These are phyloP conservation scores for Zaprionus obscuricornis DNA, from an alignment of 2,888 invertebrate species.

Conservation along the genomic window DNA sequence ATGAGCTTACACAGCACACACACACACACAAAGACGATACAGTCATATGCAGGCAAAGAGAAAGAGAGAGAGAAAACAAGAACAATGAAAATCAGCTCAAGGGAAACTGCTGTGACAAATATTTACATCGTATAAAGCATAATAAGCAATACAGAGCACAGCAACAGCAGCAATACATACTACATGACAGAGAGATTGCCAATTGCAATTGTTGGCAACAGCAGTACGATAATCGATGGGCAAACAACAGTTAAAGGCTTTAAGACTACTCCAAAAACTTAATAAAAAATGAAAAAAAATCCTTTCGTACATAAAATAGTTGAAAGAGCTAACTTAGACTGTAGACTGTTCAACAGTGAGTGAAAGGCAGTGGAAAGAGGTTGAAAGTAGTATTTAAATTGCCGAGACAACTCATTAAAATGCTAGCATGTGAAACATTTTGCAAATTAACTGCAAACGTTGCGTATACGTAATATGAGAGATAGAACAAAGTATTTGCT, in stretches of 20 bases:
- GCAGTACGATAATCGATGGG: constrained; percentile 43
- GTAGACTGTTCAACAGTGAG: not conserved
- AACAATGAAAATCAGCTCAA: constrained; percentile 1
- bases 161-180: constrained; percentile 5
- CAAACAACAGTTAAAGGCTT: constrained; percentile 40
- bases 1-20: constrained; percentile 20
- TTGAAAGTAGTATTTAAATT: constrained; percentile 31
- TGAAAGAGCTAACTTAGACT: constrained; percentile 6
- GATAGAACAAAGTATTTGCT: constrained; percentile 65
- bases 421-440: constrained; percentile 67
- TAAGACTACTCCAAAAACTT: constrained; percentile 33
- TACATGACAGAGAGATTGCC: not conserved
- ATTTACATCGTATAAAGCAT: constrained; percentile 52
- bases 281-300: constrained; percentile 48
- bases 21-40: constrained; percentile 2
- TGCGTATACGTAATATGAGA: constrained; percentile 64
- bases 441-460: constrained; percentile 77
- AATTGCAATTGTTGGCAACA: constrained; percentile 20
- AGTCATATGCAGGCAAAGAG: not conserved
- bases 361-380: not conserved
- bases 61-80: too few species aligned
- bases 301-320: too few species aligned
- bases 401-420: constrained; percentile 68
- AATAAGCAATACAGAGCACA: constrained; percentile 47
- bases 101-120: constrained; percentile 51